These are phyloP conservation scores for Prorops nasuta DNA, from an alignment of 1,140 invertebrate genomes.

Conservation along the genomic window DNA sequence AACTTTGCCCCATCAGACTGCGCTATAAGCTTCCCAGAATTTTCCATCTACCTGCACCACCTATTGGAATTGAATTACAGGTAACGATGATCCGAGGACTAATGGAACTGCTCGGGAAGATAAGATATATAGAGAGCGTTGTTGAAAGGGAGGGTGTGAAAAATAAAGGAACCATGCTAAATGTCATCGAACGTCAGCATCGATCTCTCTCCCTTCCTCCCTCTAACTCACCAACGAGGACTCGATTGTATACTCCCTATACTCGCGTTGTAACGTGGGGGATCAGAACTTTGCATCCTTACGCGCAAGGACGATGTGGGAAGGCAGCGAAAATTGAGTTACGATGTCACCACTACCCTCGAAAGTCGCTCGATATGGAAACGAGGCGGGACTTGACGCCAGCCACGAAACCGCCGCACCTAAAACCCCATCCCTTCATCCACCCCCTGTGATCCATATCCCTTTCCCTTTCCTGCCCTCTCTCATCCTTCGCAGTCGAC, in stretches of 20 bases:
- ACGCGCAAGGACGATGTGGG: too few species aligned
- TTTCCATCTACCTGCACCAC: slow-evolving; percentile 10
- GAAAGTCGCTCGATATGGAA: slow-evolving; percentile 29
- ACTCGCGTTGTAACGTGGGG: too few species aligned
- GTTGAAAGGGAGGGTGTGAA: too few species aligned
- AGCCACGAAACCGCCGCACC: slow-evolving; percentile 14
- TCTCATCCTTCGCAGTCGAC: not conserved
- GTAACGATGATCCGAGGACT: slow-evolving; percentile 25
- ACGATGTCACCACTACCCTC: slow-evolving; percentile 25
- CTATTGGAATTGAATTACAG: slow-evolving; percentile 28
- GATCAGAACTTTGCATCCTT: slow-evolving; percentile 16
- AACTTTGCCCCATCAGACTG: too few species aligned
- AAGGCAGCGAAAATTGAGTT: slow-evolving; percentile 25
- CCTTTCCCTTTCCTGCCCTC: not conserved
- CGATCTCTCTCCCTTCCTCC: too few species aligned
- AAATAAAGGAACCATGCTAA: not conserved
- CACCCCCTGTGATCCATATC: too few species aligned
- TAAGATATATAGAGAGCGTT: not conserved
- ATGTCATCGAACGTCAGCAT: slow-evolving; percentile 23
- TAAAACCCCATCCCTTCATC: too few species aligned
- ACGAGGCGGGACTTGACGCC: slow-evolving; percentile 18
- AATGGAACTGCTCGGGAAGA: slow-evolving; percentile 28
- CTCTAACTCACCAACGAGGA: too few species aligned
- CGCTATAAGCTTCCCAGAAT: too few species aligned
- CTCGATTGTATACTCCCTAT: too few species aligned